Evolutionary conservation across 2,113 vertebrate species (phyloP).

Genomic region (Otolemur garnettii): DNA sequence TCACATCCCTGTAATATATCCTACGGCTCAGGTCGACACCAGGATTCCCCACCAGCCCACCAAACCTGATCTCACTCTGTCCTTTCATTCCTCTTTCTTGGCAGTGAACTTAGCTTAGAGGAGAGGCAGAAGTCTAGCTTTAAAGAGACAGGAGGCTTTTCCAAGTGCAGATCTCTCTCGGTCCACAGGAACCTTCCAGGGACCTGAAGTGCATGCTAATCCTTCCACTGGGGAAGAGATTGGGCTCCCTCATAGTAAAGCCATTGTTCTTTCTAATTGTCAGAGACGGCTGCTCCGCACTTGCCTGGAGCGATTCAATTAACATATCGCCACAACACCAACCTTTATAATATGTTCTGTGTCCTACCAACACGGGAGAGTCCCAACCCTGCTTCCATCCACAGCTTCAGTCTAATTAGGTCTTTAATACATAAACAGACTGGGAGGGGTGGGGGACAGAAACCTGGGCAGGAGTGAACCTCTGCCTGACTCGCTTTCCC

Average conservation of each 20-base stretch:
- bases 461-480: neutral
- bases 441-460: neutral
- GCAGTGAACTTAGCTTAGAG: conserved; percentile 6
- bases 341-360: conserved; percentile 80
- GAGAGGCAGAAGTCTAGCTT: neutral
- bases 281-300: conserved; percentile 85
- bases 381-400: conserved; percentile 67
- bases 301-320: conserved; percentile 89
- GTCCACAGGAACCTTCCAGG: conserved; percentile 73
- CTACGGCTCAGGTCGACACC: conserved; percentile 27
- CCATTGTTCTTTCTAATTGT: conserved; percentile 88
- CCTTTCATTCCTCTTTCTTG: neutral
- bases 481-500: conserved; percentile 7
- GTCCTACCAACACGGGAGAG: conserved; percentile 79
- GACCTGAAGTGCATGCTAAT: conserved; percentile 84
- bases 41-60: neutral
- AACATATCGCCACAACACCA: conserved; percentile 86
- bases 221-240: conserved; percentile 66
- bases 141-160: conserved; percentile 72
- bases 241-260: conserved; percentile 75
- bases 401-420: conserved; percentile 72
- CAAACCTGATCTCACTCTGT: conserved; percentile 6
- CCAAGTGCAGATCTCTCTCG: conserved; percentile 39
- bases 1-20: neutral
- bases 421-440: conserved; percentile 72